Conservation (phyloP, 2,888 invertebrate species). For the Petrolisthes manimaculis region DNA sequence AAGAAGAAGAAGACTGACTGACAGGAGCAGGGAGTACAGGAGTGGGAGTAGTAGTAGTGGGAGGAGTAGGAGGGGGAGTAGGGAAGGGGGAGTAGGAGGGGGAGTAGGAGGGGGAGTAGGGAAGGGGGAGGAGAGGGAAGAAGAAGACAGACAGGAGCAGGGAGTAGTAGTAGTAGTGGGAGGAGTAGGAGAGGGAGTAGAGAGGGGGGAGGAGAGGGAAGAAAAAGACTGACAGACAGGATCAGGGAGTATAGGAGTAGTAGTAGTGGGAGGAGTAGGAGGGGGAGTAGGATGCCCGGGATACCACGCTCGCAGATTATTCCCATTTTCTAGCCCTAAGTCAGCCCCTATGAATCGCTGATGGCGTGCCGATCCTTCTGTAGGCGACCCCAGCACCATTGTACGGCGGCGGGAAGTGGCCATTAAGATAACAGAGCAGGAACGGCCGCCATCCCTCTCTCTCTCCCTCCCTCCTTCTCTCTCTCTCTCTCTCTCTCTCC, state of each 20-base stretch:
- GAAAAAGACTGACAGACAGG: not conserved
- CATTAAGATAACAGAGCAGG: not conserved
- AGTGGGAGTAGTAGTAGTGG: not conserved
- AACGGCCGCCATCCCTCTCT: not conserved
- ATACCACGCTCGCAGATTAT: not conserved
- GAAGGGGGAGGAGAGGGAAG: not conserved
- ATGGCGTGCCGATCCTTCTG: not conserved
- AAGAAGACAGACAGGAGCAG: not conserved
- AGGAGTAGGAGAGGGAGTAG: not conserved
- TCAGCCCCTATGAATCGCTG: not conserved
- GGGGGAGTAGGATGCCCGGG: not conserved
- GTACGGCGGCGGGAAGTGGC: not conserved
- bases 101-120: not conserved
- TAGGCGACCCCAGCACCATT: not conserved
- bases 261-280: no score
- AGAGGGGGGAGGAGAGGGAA: not conserved
- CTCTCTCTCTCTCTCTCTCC: not conserved
- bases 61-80: not conserved
- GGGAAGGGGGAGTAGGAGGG: not conserved
- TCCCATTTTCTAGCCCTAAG: not conserved
- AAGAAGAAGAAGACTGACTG: not conserved
- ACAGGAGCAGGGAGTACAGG: not conserved
- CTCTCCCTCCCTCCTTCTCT: slow-evolving; percentile 12
- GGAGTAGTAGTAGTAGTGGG: not conserved
- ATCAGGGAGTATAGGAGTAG: no score